Conservation (phyloP, 2,797 vertebrate species). For the Tadarida brasiliensis region DNA sequence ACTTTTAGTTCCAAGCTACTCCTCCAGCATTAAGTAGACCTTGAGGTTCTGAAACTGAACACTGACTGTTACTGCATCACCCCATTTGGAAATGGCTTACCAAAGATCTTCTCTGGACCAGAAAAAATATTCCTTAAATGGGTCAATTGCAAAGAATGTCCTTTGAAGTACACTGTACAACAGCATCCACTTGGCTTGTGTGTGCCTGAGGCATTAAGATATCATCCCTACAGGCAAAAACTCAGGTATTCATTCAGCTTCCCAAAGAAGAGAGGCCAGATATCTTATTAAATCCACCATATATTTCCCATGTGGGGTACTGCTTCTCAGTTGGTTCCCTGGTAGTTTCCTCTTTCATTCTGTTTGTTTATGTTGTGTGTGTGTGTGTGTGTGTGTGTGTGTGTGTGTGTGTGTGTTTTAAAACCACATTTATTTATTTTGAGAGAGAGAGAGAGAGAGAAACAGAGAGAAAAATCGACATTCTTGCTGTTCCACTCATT, state of each 20-base stretch:
- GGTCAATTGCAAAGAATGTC: not conserved
- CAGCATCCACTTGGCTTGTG: conserved; percentile 3
- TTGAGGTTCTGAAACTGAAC: conserved; percentile 19
- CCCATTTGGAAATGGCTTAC: conserved; percentile 50
- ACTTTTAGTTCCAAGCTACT: conserved; percentile 36
- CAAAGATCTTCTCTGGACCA: conserved; percentile 27
- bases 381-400: no score
- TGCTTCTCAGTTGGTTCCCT: conserved; percentile 24
- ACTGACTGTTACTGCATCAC: not conserved
- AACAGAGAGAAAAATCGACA: no score
- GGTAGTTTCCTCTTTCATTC: conserved; percentile 37
- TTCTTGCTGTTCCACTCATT: no score
- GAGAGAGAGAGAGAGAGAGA: no score
- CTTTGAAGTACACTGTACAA: not conserved
- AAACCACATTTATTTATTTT: no score
- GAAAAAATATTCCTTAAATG: conserved; percentile 20
- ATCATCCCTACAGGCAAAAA: not conserved
- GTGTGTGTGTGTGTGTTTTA: no score
- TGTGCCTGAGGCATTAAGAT: conserved; percentile 12
- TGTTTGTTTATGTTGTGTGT: conserved; percentile 45
- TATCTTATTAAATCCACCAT: not conserved
- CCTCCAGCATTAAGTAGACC: not conserved
- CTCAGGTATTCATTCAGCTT: conserved; percentile 14
- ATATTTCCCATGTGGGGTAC: not conserved
- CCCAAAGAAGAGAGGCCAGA: not conserved